Evolutionary conservation across 2,797 vertebrate genomes (phyloP), one percentile per base, ranked within the genome.

Genomic region (Acanthis flammea): DNA sequence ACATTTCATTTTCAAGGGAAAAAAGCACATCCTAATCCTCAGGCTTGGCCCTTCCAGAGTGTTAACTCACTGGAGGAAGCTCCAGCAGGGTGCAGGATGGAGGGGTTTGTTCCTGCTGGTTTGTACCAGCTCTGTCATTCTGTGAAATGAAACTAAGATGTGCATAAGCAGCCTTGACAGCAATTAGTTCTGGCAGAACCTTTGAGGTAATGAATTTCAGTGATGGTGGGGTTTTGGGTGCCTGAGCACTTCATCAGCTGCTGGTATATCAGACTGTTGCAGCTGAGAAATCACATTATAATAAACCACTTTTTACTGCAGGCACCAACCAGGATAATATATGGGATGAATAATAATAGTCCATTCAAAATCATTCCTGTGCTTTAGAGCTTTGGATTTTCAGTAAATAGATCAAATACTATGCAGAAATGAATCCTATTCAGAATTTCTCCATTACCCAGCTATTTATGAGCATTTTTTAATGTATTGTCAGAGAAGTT

Each of bases 211-310:
- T 91, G 95, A 95, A 95, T 96, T 90, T 82, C 93, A 96, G 80
- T 80, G 94, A 91, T 73, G 78, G 73, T 44, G 74, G 55, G 80
- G 77, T 61, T 95, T 86, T 58, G 67, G 90, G 71, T 88, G 87
- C 76, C 79, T 90, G 73, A 93, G 82, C 82, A 76, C 85, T 96
- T 95, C 93, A 90, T 97, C 95, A 96, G 53, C 91, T 82, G 73
- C 86, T 0, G 18, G 71, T 92, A 21, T 91, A 94, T 93, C 93
- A 62, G 30, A 45, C 42, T 65, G 80, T 54, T 88, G 92, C 91
- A 93, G 94, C 60, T 92, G 93, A 95, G 92, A 92, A 96, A 94
- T 88, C 91, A 65, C 82, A 90, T 96, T 93, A 91, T 68, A 94
- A 94, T 68, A 90, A 95, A 94, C 25, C 47, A 79, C 74, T 80